Conservation (phyloP, 2,113 vertebrate genomes). For the Carassius carassius region DNA sequence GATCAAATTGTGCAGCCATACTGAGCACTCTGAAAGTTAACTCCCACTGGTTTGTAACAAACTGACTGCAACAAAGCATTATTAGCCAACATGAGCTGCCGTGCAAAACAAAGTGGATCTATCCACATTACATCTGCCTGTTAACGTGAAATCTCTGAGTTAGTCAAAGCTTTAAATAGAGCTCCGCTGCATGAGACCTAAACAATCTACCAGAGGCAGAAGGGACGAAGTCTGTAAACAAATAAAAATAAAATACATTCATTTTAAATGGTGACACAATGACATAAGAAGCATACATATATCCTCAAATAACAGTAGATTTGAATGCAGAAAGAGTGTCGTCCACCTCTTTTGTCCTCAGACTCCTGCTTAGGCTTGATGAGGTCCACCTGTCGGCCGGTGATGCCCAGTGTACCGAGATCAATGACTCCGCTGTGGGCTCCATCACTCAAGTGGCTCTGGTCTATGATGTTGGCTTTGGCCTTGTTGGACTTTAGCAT, state of each 20-base stretch:
- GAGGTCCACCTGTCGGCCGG: slow-evolving; percentile 91
- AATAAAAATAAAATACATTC: slow-evolving; percentile 25
- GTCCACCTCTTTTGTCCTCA: slow-evolving; percentile 92
- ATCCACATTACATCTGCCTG: background rate
- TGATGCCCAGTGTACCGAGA: slow-evolving; percentile 84
- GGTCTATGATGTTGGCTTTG: slow-evolving; percentile 93
- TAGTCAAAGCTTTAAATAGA: slow-evolving; percentile 40
- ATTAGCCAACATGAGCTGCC: slow-evolving; percentile 14
- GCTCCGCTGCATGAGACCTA: slow-evolving; percentile 33
- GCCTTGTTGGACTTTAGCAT: slow-evolving; percentile 98
- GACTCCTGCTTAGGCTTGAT: slow-evolving; percentile 88
- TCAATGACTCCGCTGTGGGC: slow-evolving; percentile 89
- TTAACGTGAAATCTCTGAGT: background rate
- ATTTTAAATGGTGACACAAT: background rate
- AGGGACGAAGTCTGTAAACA: slow-evolving; percentile 55
- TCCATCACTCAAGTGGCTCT: slow-evolving; percentile 85
- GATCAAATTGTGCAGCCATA: background rate
- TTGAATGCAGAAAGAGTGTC: background rate
- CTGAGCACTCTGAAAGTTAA: background rate
- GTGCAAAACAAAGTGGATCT: background rate
- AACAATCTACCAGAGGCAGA: slow-evolving; percentile 54
- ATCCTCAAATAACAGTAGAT: background rate
- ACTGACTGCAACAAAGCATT: slow-evolving; percentile 34
- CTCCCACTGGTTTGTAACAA: slow-evolving; percentile 43
- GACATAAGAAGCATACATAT: background rate